Percentiles rank a stretch among this genome's conserved stretches.
Evolutionary conservation across 1,140 invertebrate species (phyloP).

Genomic region (Listronotus oregonensis): DNA sequence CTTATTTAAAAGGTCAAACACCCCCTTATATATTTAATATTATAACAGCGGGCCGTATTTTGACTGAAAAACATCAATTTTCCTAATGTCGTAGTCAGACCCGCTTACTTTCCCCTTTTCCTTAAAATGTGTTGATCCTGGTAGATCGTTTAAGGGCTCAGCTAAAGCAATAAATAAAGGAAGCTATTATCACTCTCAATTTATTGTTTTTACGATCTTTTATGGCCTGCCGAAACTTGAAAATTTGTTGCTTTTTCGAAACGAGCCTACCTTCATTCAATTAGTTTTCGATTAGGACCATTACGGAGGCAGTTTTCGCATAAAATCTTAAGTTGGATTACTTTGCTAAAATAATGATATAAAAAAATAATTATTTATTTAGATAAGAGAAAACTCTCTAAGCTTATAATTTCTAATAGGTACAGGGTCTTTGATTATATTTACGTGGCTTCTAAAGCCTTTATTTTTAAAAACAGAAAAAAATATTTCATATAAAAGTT

Average conservation of each 20-base stretch:
- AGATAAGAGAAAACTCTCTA: too few relatives aligned
- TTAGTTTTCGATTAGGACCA: constrained; percentile 14
- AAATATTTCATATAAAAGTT: too few relatives aligned
- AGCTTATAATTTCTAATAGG: too few relatives aligned
- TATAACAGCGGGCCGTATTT: constrained; percentile 15
- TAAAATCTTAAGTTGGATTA: neutral
- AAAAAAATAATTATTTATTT: too few relatives aligned
- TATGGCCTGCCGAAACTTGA: constrained; percentile 30
- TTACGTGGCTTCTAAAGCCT: too few relatives aligned
- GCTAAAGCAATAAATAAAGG: constrained; percentile 36
- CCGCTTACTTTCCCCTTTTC: constrained; percentile 17
- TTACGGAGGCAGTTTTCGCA: neutral
- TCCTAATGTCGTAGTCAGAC: constrained; percentile 31
- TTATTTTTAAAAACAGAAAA: too few relatives aligned
- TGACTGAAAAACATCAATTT: constrained; percentile 37
- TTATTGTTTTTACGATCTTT: constrained; percentile 39
- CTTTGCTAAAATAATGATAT: too few relatives aligned
- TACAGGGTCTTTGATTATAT: too few relatives aligned
- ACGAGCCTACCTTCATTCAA: constrained; percentile 28
- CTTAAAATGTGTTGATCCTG: constrained; percentile 39
- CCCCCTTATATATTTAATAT: constrained; percentile 25
- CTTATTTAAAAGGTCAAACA: too few relatives aligned
- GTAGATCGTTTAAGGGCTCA: constrained; percentile 38
- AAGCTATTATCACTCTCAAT: constrained; percentile 37
- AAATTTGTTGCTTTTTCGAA: constrained; percentile 18